Base-by-base conservation (phyloP, 1,140 invertebrate genomes). In the Neodiprion pinetum region DNA sequence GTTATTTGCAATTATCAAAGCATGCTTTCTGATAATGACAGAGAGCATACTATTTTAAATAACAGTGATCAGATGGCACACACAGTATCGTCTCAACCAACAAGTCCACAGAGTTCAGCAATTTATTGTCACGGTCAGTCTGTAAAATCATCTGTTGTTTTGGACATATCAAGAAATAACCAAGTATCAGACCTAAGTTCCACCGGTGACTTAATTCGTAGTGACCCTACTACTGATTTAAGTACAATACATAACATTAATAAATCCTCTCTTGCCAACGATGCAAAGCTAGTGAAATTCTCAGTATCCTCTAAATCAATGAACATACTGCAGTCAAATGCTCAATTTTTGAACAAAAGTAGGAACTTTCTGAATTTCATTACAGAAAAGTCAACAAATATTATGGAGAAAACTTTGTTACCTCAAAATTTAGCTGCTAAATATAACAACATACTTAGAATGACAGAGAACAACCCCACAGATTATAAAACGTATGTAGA, bases 331-430 rank as follows among this genome's bases (percentile, higher is more conserved):
- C 86, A 84, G 73, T 83, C 85, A 1, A 86, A 85, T 78, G 80
- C 83, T 40, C 85, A 84, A 61, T 85, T 88, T 77, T 53, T 88
- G n/a, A 86, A 87, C 68, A 85, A 85, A 48, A 86, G 85, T 77
- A 82, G 82, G 0, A 82, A 87, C 65, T 86, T 87, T 71, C 76
- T 86, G 5, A 86, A 87, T 47, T 87, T 87, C 17, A 88, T 88
- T n/a, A 88, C 84, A 14, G 87, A 88, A 61, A 88, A 88, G 50
- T 88, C 87, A 3, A 86, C 85, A 11, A 87, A 87, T 14, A 88
- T 88, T 1, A 87, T 88, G 85, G 87, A 88, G n/a, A 88, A 84
- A 77, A 82, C 85, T 9, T 74, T 87, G 8, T 74, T 88, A 67
- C 85, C 86, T 10, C 87, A 86, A 40, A 76, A 84, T 75, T 72